Evolutionary conservation across 2,888 invertebrate species (phyloP).

Genomic region (Priocnemis perturbator): DNA sequence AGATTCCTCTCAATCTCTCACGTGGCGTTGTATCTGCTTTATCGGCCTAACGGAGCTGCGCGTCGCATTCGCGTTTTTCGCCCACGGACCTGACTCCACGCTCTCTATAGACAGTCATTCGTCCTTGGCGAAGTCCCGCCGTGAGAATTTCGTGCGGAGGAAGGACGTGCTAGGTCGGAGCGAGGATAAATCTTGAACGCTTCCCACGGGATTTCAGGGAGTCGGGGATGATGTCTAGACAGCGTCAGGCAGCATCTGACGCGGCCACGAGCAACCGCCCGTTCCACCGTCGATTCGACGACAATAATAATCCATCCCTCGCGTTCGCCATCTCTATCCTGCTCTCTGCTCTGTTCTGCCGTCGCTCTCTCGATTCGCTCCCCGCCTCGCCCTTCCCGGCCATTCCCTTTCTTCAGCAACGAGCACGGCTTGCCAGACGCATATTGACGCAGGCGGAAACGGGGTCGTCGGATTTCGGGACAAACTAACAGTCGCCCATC

Average conservation of each 20-base stretch:
- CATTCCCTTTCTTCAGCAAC: no score
- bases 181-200: constrained; percentile 35
- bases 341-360: constrained; percentile 17
- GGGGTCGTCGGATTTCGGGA: no score
- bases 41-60: no score
- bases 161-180: constrained; percentile 7
- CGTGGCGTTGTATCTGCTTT: no score
- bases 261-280: constrained; percentile 33
- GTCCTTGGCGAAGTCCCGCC: background rate
- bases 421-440: constrained; percentile 19
- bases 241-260: constrained; percentile 37
- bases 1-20: no score
- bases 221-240: constrained; percentile 48
- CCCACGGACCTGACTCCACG: no score
- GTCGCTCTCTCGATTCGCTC: no score
- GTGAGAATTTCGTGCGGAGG: constrained; percentile 4
- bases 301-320: constrained; percentile 45
- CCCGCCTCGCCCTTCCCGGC: no score
- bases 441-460: background rate
- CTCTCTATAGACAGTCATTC: no score
- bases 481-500: no score
- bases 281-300: constrained; percentile 37
- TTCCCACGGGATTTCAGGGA: constrained; percentile 32
- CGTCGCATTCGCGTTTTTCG: no score
- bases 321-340: constrained; percentile 10